Base-by-base conservation (phyloP, 2,797 vertebrate species). In the Dicrostonyx torquatus region DNA sequence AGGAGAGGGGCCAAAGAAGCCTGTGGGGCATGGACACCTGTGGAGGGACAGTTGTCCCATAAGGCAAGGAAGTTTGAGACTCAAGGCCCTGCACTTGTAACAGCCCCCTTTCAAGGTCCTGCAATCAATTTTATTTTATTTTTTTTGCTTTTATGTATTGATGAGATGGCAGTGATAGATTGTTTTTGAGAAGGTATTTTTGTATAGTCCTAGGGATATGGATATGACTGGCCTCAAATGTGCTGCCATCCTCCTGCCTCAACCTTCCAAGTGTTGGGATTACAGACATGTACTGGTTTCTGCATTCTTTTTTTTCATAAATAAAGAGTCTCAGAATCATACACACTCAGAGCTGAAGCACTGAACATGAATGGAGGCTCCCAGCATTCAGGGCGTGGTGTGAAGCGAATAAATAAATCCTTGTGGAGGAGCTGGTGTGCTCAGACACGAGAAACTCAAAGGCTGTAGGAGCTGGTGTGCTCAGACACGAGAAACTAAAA, bases 51-150 rank as follows among this genome's bases (percentile, higher is more conserved):
- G 37, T 12, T 12, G 43, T 75, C 55, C 86, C 2, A 0, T 70
- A 11, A 70, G 84, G 76, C 75, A 50, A 43, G 10, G 14, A 77
- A 40, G 22, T n/a, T 48, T 34, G 92, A 73, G 43, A 58, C 75
- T 50, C 60, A 72, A 96, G 87, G 26, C 60, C 68, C 48, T 89
- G 83, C 24, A 24, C 60, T 76, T 73, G 37, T 20, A 5, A 31
- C 55, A 55, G 18, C 55, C 55, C 18, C 55, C 29, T 82, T 50
- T 43, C 60, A 72, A 96, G 88, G 26, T 55, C 58, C 48, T 89
- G 12, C 22, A 34, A n/a, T 76, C 87, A 79, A 22, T 94, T 87
- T 80, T 43, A n/a, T 86, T 73, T 64, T 73, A 75, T 96, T 75
- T 85, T 43, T 43, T 29, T 43, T 45, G 45, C 7, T 90, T 76